Evolutionary conservation across 2,797 vertebrate genomes (phyloP).

Genomic region (Chelidonichthys spinosus): DNA sequence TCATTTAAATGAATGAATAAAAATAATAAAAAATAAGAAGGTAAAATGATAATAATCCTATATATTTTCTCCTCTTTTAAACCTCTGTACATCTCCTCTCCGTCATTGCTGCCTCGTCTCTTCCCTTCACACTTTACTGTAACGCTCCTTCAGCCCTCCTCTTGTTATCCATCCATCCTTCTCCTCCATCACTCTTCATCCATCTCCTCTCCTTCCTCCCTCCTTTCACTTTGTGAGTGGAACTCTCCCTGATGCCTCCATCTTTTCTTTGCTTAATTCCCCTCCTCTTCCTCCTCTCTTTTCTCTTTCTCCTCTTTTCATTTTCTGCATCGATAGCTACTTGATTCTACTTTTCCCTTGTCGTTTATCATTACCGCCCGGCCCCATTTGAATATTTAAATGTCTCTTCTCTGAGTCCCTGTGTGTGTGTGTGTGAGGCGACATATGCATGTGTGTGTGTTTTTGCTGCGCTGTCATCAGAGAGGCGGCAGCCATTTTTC

Average conservation of each 20-base stretch:
- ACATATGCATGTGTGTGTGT: constrained; percentile 35
- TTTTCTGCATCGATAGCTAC: constrained; percentile 88
- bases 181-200: constrained; percentile 12
- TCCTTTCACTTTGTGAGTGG: constrained; percentile 36
- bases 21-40: no score
- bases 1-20: no score
- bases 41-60: no score
- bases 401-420: constrained; percentile 66
- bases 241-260: constrained; percentile 45
- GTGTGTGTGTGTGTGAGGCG: constrained; percentile 28
- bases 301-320: constrained; percentile 81
- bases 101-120: constrained; percentile 29
- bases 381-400: constrained; percentile 88
- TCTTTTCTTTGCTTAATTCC: constrained; percentile 57
- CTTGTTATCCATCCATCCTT: constrained; percentile 27
- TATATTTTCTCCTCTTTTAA: not conserved
- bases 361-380: constrained; percentile 87
- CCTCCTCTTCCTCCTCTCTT: constrained; percentile 47
- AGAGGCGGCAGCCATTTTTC: constrained; percentile 83
- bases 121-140: constrained; percentile 13
- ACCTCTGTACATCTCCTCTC: constrained; percentile 34
- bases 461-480: constrained; percentile 78
- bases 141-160: constrained; percentile 16
- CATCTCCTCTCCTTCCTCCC: constrained; percentile 11
- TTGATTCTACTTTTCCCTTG: constrained; percentile 86